A percentile compares a stretch with the other conserved stretches of the same genome.
These are phyloP conservation scores for Caenorhabditis sinica DNA, from an alignment of 2,888 invertebrate species.

Conservation along the genomic window DNA sequence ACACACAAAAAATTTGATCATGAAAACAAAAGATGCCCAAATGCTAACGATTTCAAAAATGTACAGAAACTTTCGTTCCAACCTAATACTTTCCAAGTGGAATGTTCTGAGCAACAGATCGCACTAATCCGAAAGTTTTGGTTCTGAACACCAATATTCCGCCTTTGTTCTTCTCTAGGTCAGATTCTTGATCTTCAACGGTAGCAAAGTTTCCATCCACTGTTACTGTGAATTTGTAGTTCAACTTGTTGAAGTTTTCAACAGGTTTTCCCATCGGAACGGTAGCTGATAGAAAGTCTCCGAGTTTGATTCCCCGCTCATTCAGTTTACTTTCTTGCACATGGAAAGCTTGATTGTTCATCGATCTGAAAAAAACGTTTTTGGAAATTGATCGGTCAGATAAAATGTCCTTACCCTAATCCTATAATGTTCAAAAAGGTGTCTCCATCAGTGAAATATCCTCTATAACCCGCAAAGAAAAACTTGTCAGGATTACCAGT, in stretches of 20 bases:
- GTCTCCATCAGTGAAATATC: neutral
- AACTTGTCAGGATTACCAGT: neutral
- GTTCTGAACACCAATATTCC: no score
- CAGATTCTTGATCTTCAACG: neutral
- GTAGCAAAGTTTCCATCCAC: conserved; percentile 26
- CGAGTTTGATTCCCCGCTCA: conserved; percentile 12
- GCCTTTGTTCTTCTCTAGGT: no score
- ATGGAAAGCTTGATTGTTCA: conserved; percentile 2
- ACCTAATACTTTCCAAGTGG: no score
- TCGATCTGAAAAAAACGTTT: no score
- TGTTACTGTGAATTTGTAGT: conserved; percentile 2
- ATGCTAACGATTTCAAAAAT: no score
- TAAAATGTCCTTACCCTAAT: conserved; percentile 1
- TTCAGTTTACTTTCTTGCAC: conserved; percentile 8
- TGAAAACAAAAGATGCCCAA: no score
- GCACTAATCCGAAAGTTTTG: no score
- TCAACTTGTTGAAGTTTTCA: neutral
- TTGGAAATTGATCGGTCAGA: neutral
- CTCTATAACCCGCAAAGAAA: conserved; percentile 19
- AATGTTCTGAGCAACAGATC: no score
- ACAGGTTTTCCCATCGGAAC: conserved; percentile 14
- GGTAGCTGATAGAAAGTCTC: conserved; percentile 10
- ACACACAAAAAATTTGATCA: no score
- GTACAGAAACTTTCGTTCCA: no score
- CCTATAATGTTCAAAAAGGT: conserved; percentile 8